Conservation (phyloP, 2,888 invertebrate species). For the Drosophila demipolita region DNA sequence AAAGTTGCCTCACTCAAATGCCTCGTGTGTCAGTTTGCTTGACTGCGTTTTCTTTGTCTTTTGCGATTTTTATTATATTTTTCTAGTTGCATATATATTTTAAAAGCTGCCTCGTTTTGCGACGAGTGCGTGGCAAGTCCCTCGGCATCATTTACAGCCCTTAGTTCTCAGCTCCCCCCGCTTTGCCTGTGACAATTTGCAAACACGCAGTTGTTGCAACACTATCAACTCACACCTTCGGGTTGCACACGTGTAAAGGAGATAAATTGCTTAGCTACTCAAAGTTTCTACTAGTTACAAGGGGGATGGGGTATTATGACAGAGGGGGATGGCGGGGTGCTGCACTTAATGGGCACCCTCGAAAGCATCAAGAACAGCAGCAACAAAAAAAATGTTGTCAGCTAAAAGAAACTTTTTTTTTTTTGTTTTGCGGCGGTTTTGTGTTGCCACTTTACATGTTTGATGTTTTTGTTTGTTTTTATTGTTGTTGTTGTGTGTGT, state of each 20-base stretch:
- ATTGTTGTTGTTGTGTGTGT: constrained; percentile 18
- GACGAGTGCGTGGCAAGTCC: constrained; percentile 38
- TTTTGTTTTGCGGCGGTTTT: constrained; percentile 48
- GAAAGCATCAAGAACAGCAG: constrained; percentile 41
- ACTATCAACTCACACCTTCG: constrained; percentile 24
- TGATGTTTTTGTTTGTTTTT: constrained; percentile 14
- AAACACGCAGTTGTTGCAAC: constrained; percentile 10
- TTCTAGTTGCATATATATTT: constrained; percentile 29
- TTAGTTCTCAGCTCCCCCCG: constrained; percentile 32
- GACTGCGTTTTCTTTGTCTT: constrained; percentile 10
- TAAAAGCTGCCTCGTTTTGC: constrained; percentile 46
- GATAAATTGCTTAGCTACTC: constrained; percentile 72
- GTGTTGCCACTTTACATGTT: constrained; percentile 42
- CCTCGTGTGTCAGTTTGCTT: constrained; percentile 64
- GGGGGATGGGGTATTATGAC: neutral
- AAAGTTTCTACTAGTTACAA: constrained; percentile 10
- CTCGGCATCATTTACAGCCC: neutral
- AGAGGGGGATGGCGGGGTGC: neutral
- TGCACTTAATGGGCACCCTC: constrained; percentile 12
- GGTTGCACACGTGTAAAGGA: constrained; percentile 44
- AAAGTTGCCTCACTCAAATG: constrained; percentile 56
- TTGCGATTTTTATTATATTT: constrained; percentile 18
- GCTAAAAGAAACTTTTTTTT: constrained; percentile 61
- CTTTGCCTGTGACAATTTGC: constrained; percentile 45
- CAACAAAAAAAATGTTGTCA: constrained; percentile 62